These are phyloP conservation scores for Staurois parvus DNA, from an alignment of 2,797 vertebrate species.

Conservation along the genomic window DNA sequence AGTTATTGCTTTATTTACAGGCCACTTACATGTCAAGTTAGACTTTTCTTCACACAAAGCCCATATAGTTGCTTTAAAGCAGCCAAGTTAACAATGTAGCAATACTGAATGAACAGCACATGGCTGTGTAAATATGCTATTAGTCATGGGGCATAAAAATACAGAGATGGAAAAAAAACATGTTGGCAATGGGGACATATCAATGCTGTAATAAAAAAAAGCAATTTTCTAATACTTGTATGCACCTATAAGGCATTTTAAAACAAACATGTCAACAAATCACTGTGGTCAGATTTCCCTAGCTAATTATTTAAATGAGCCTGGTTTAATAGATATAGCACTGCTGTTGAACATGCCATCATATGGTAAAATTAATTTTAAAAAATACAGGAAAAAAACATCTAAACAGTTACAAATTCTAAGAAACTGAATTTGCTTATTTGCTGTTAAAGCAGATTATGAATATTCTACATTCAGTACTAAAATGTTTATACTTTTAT, in stretches of 20 bases:
- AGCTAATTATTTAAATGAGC: too few relatives aligned
- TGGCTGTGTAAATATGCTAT: slow-evolving; percentile 10
- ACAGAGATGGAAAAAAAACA: neutral
- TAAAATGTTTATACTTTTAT: too few relatives aligned
- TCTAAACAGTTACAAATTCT: too few relatives aligned
- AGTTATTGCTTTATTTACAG: slow-evolving; percentile 38
- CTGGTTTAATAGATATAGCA: too few relatives aligned
- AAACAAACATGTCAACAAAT: neutral
- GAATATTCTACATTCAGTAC: too few relatives aligned
- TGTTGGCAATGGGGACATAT: neutral
- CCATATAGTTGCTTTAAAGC: slow-evolving; percentile 34
- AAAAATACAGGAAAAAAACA: too few relatives aligned
- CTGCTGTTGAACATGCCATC: too few relatives aligned
- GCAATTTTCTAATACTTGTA: neutral
- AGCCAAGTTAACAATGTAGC: slow-evolving; percentile 33
- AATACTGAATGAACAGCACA: slow-evolving; percentile 23
- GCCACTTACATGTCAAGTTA: slow-evolving; percentile 19
- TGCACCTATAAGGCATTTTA: neutral
- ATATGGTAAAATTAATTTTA: too few relatives aligned
- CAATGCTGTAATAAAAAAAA: neutral
- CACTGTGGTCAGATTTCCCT: neutral
- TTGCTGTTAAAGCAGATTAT: too few relatives aligned
- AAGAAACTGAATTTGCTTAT: too few relatives aligned
- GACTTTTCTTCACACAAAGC: slow-evolving; percentile 10
- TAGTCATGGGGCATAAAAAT: slow-evolving; percentile 27